Base-by-base conservation (phyloP, 2,888 invertebrate species). In the Ectemnius continuus region DNA sequence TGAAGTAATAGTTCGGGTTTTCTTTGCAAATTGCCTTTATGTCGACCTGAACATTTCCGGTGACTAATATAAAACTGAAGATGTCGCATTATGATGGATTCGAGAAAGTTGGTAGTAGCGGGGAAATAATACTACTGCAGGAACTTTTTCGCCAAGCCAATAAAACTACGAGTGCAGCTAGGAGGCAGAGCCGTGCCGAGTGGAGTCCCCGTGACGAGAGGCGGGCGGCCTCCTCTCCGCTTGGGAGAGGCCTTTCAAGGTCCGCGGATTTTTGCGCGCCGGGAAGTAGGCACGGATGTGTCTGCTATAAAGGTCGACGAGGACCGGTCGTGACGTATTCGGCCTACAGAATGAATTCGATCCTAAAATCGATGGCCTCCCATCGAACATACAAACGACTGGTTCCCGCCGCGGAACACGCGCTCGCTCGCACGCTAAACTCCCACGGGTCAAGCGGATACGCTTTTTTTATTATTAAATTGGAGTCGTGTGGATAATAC, bases 241-340 rank as follows among this genome's bases (percentile, higher is more conserved):
- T 73, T 76, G 73, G 79, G 79, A 79, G 79, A 79, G 79, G 79
- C 70, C 67, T 67, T 69, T 79, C 79, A 79, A 79, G 79, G 79
- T 76, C 76, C 66, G 65, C 61, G 71, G 79, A 79, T 79, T 79
- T 79, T 79, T 79, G 68, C 69, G 45, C 60, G 26, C 57, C 69
- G 58, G 76, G 72, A 75, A 72, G 79, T 68, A 72, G 68, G 70
- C 70, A 73, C 75, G 78, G 75, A 78, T 72, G 70, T 67, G 70
- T 72, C 36, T 36, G 36, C 11, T 36, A 70, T 72, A 78, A 74
- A 75, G 78, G 69, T 79, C 79, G 75, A 67, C 69, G 69, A 78
- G 79, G 79, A 79, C 79, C 79, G 71, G 79, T 69, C 70, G 46
- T 70, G 79, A 61, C 56, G 61, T 64, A 67, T 36, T 36, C 36